Base-by-base conservation (phyloP, 1,140 invertebrate species). In the Drosophila ohnishii region DNA sequence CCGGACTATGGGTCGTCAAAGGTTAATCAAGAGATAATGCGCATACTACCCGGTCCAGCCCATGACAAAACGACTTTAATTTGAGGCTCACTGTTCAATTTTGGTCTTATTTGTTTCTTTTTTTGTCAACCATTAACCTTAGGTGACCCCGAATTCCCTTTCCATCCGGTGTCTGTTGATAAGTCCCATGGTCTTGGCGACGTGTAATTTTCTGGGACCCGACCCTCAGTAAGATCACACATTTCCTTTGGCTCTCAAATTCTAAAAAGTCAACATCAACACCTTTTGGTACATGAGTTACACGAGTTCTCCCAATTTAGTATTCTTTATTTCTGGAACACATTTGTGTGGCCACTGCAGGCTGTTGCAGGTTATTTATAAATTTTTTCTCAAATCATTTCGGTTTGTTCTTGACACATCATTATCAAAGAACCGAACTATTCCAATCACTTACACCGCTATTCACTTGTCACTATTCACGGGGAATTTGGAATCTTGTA, bases 301-400 rank as follows among this genome's bases (percentile, higher is more conserved):
- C 69, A 76, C 32, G 35, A 44, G 35, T 80, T 58, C 57, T 53
- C 58, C 61, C 61, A 83, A 83, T 57, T 64, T 42, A 62, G 53
- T 75, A 13, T 53, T 45, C 50, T 77, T 75, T 86, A 81, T 78
- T 86, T 86, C 75, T 86, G 80, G 81, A 84, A 84, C 76, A 75
- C 57, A 65, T 65, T 65, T 83, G 53, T 40, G 61, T 45, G 50
- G 45, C 65, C 39, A 45, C 51, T 39, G 44, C 67, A 78, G 65
- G 37, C 30, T 44, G 55, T 19, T 67, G 71, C 74, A 73, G 13
- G 44, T 65, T 67, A 67, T 86, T 80, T 81, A 50, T 50, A 65
- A 57, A 59, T 45, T 28, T 59, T 28, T 62, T 69, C 28, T 10
- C 16, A 37, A 45, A 5, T 37, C 48, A 28, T 58, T 30, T 32